Base-by-base conservation (phyloP, 2,888 invertebrate genomes). In the Sylvicola fuscatus region DNA sequence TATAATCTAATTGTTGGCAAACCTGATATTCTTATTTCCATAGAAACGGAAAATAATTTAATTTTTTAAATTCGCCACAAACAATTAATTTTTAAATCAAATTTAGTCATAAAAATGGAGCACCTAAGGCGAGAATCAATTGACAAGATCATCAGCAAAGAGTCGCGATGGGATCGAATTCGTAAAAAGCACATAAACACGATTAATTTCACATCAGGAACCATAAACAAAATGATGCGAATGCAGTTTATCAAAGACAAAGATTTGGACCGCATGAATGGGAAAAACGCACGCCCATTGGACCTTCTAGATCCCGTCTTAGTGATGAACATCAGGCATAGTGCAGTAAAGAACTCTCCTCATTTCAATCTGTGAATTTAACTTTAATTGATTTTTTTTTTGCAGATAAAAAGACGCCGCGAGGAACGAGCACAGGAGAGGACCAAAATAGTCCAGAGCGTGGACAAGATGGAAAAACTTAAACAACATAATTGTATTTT, bases 91-190 rank as follows among this genome's bases (percentile, higher is more conserved):
- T 21, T 21, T 6, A 21, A 21, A 21, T 21, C 4, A 21, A 21
- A 4, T 6, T 21, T 6, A 21, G 4, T 6, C 8, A 6, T 21
- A 21, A 21, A 21, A 21, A 21, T 21, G 21, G 21, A 21, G 8
- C 21, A 21, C 4, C 8, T 21, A 21, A 4, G 21, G 8, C 21
- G 21, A 4, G 21, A 21, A 21, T 21, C 21, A 21, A 21, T 21
- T 21, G 21, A 21, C 8, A 43, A 39, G 28, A 34, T 31, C 14
- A 34, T 44, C n/a, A 47, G 45, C 11, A 58, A 54, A 38, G 51
- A 50, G 14, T 51, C 53, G 12, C 48, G 58, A 33, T 59, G 59
- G 59, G 57, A 60, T 45, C 52, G 57, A 32, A 60, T 59, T 35
- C 47, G 55, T 3, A 60, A 57, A 37, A 46, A 52, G n/a, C 45